phyloP scores from a whole-genome alignment of 1,140 invertebrate genomes.

The Zaprionus gabonicus region DNA sequence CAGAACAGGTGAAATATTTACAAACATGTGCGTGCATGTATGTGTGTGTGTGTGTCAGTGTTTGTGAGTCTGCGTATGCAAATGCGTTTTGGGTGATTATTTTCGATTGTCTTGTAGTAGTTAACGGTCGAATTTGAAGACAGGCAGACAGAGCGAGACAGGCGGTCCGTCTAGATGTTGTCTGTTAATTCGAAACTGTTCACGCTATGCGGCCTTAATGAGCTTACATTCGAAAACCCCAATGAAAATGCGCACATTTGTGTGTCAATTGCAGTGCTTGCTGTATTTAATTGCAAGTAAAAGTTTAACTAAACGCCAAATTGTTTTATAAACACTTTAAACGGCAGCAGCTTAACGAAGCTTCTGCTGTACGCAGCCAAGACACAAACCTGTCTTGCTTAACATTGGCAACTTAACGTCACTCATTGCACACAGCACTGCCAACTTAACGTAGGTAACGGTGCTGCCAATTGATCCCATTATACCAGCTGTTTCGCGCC shows the following conservation, averaged over 20 bases:
- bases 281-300: slow-evolving; percentile 1
- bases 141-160: slow-evolving; percentile 30
- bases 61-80: slow-evolving; percentile 37
- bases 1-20: slow-evolving; percentile 59
- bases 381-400: slow-evolving; percentile 1
- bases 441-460: background rate
- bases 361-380: background rate
- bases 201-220: slow-evolving; percentile 54
- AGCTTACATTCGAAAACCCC: slow-evolving; percentile 47
- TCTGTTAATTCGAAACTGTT: slow-evolving; percentile 45
- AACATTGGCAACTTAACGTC: background rate
- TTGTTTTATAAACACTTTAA: background rate
- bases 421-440: no score
- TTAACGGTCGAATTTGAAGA: slow-evolving; percentile 32
- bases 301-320: background rate
- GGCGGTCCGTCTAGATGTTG: slow-evolving; percentile 23
- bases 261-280: slow-evolving; percentile 16
- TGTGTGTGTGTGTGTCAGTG: slow-evolving; percentile 1
- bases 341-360: background rate
- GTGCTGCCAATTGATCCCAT: slow-evolving; percentile 26
- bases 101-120: slow-evolving; percentile 67
- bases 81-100: slow-evolving; percentile 57
- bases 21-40: slow-evolving; percentile 1
- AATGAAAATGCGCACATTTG: slow-evolving; percentile 37
- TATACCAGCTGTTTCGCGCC: slow-evolving; percentile 59